Base-by-base conservation (phyloP, 2,888 invertebrate genomes). In the Lasioglossum calceatum region DNA sequence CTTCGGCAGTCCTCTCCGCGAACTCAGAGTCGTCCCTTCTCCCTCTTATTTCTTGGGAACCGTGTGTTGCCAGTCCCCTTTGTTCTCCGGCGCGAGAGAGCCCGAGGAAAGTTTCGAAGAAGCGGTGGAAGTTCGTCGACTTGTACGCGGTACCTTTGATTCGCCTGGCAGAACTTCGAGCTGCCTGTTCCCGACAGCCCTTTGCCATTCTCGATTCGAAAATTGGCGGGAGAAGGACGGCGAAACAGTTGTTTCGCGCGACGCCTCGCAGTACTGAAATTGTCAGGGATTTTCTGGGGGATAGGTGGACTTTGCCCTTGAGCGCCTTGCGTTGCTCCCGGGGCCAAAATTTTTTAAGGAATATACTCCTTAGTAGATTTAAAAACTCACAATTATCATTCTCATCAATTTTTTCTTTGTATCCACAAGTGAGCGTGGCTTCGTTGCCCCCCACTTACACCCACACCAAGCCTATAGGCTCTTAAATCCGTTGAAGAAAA, bases 111-210 rank as follows among this genome's bases (percentile, higher is more conserved):
- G 47, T 64, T 73, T 36, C 42, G 23, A 47, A 36, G 27, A 47
- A 39, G 27, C 54, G 47, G 73, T n/a, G 27, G 50, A 73, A 72
- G 80, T 77, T 77, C 27, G 81, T 16, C 44, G 67, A 44, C 79
- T 58, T 4, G 27, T 67, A 77, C 47, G 2, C 72, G 61, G 16
- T 16, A 47, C 47, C 79, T 72, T 79, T 72, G 82, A 79, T 50
- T 64, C 47, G 19, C 47, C 72, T n/a, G 67, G 36, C 36, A 19
- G 36, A 67, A 81, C 50, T 70, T 78, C n/a, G 14, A 23, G 64
- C 32, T 0, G 47, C 67, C 70, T 78, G 70, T 14, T 71, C 1
- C 16, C 54, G 54, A 67, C 82, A 54, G 73, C 73, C 36, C 36
- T 61, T 27, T 64, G 61, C 19, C 32, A 27, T 58, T 50, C 42